phyloP scores from a whole-genome alignment of 2,888 invertebrate species.

The Cosmia pyralina region DNA sequence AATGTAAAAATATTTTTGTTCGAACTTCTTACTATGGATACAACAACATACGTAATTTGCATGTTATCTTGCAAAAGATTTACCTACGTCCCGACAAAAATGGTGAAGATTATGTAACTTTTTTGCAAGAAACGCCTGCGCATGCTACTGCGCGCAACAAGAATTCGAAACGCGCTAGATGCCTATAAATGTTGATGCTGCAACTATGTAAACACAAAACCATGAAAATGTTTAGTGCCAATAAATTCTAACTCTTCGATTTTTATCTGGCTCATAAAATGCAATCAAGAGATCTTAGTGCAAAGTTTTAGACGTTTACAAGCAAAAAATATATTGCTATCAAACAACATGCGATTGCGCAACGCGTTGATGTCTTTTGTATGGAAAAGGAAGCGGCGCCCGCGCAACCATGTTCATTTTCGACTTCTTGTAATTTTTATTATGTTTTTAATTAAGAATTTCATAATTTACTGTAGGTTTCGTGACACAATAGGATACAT shows the following conservation, averaged over 20 bases:
- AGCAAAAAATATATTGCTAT: constrained; percentile 44
- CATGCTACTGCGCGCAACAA: background rate
- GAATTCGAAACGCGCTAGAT: constrained; percentile 25
- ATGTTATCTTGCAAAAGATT: background rate
- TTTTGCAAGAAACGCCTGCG: constrained; percentile 13
- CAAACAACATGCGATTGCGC: constrained; percentile 58
- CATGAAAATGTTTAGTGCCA: constrained; percentile 47
- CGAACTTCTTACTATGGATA: background rate
- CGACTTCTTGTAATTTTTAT: constrained; percentile 4
- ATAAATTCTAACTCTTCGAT: constrained; percentile 32
- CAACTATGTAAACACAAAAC: constrained; percentile 52
- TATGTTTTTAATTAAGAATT: constrained; percentile 14
- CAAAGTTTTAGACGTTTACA: constrained; percentile 23
- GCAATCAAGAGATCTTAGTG: constrained; percentile 37
- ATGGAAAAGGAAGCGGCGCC: constrained; percentile 57
- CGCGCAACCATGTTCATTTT: constrained; percentile 54
- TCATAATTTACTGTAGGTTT: constrained; percentile 1
- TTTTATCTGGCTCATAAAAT: constrained; percentile 37
- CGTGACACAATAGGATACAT: background rate
- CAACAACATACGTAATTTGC: background rate
- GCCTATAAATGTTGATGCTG: constrained; percentile 41
- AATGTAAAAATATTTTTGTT: background rate
- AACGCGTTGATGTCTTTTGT: constrained; percentile 82
- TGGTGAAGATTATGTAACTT: constrained; percentile 22
- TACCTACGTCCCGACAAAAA: constrained; percentile 6